Conservation (phyloP, 2,113 vertebrate genomes). For the Mesocricetus auratus region DNA sequence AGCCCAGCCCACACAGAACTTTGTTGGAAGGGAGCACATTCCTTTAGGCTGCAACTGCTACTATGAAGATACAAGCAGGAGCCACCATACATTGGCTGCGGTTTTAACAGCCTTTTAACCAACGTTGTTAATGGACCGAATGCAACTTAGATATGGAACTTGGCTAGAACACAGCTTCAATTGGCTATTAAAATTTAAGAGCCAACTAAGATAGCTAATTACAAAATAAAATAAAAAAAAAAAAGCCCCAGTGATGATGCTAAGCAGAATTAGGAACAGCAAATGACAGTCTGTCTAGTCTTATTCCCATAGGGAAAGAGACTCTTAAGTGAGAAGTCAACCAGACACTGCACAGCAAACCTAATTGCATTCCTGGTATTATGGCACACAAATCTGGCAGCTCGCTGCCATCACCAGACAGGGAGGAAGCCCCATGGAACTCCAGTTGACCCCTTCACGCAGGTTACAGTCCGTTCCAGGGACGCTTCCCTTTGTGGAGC, state of each 20-base stretch:
- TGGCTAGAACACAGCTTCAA: conserved; percentile 92
- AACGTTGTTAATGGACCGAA: conserved; percentile 93
- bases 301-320: conserved; percentile 89
- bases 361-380: conserved; percentile 87
- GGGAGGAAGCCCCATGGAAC: conserved; percentile 76
- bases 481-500: conserved; percentile 5
- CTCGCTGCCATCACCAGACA: conserved; percentile 83
- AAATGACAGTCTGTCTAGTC: conserved; percentile 92
- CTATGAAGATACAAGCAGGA: conserved; percentile 79
- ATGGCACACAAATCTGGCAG: conserved; percentile 86
- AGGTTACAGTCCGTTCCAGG: not conserved
- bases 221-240: conserved; percentile 89
- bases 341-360: conserved; percentile 87
- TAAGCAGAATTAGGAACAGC: conserved; percentile 91
- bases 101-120: conserved; percentile 92
- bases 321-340: conserved; percentile 90
- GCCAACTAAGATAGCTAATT: conserved; percentile 93
- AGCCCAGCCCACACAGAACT: conserved; percentile 52
- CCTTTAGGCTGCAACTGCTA: conserved; percentile 70
- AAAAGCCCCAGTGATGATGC: conserved; percentile 88
- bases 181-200: conserved; percentile 94
- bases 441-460: conserved; percentile 67
- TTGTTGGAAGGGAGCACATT: conserved; percentile 56
- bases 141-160: conserved; percentile 92
- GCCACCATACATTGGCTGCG: conserved; percentile 87